Base-by-base conservation (phyloP, 2,797 vertebrate species). In the Acomys russatus region DNA sequence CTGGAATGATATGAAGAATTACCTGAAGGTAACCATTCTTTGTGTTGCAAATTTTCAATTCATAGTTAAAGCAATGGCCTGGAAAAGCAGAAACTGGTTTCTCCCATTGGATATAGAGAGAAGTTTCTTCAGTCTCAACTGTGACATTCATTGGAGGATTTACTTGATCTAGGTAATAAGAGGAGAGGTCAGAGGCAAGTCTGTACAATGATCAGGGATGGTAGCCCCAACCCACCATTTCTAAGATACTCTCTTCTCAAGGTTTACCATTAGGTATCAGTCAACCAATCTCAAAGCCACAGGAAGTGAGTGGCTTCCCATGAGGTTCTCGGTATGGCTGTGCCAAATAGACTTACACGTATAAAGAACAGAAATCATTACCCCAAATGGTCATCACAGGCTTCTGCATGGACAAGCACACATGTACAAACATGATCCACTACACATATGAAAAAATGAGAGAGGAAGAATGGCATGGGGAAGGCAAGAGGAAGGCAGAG, bases 101-200 rank as follows among this genome's bases (percentile, higher is more conserved):
- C 88, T 98, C 96, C 98, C 98, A 98, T 0, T 1, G 94, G 78
- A 98, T 89, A 68, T 94, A 85, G 23, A 98, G 97, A 30, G 66
- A 56, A 0, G 93, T 97, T 83, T 97, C 93, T 76, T 98, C 78
- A 20, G 93, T 80, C 88, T 94, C 84, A 23, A 97, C 93, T 20
- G 96, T 98, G 96, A 98, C 77, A 0, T 98, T 98, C 92, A 89
- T 79, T 59, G 98, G 98, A 82, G 98, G 94, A 63, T 98, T 98
- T 70, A 97, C 96, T 84, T 94, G 98, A 85, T 98, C 98, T 98
- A 61, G 44, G 59, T 63, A 44, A 74, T 30, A 96, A 87, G 94
- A 93, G 70, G 49, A 94, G 51, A 95, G 35, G 8, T 61, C n/a
- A 30, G 61, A 64, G 54, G 38, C 79, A 33, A 15, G 70, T 88